Percentiles rank a stretch among this genome's conserved stretches.
These are phyloP conservation scores for Ormyrus rosae DNA, from an alignment of 2,888 invertebrate species.

Conservation along the genomic window DNA sequence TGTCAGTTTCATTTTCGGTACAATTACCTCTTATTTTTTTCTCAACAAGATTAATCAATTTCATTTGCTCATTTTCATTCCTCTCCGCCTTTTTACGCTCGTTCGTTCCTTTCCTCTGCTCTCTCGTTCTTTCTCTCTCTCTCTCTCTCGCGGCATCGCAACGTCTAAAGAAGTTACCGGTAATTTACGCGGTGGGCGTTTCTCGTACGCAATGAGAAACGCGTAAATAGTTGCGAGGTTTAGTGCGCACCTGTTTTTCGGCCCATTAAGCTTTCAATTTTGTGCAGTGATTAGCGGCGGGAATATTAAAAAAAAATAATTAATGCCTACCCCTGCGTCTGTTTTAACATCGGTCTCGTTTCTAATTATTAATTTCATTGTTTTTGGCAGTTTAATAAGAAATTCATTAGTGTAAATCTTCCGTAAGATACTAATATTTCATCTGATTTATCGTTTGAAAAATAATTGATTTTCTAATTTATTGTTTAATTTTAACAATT, in stretches of 20 bases:
- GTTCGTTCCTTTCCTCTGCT: conserved; percentile 43
- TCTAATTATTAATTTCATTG: conserved; percentile 43
- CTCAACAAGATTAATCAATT: conserved; percentile 36
- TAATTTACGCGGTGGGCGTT: conserved; percentile 65
- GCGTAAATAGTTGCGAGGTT: conserved; percentile 59
- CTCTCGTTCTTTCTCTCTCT: not conserved
- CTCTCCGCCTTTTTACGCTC: conserved; percentile 34
- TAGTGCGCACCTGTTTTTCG: conserved; percentile 46
- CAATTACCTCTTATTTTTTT: conserved; percentile 10
- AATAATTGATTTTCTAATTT: no score
- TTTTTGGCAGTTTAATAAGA: not conserved
- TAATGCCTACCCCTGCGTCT: conserved; percentile 18
- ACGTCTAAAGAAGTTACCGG: conserved; percentile 52
- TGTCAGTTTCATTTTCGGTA: not conserved
- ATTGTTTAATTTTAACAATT: no score
- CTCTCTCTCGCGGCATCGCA: conserved; percentile 48
- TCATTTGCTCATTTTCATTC: conserved; percentile 44
- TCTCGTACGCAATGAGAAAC: conserved; percentile 59
- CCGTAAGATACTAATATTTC: no score
- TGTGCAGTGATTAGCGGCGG: conserved; percentile 42
- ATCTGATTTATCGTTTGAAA: no score
- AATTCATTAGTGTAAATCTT: conserved; percentile 4
- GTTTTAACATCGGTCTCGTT: conserved; percentile 24
- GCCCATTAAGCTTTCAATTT: conserved; percentile 49
- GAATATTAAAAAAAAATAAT: conserved; percentile 51